Evolutionary conservation across 1,140 invertebrate genomes (phyloP).

Genomic region (Hyles vespertilio): DNA sequence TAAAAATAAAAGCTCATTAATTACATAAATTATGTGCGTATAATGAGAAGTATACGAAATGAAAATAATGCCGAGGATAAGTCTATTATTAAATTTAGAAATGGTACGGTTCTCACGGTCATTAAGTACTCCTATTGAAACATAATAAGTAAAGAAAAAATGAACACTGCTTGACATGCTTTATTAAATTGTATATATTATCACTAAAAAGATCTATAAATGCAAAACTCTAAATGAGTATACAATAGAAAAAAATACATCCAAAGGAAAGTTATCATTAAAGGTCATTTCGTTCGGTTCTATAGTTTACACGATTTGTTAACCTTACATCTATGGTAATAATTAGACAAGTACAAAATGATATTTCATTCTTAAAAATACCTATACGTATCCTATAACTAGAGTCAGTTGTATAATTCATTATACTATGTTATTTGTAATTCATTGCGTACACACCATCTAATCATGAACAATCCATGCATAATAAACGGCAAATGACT

Average conservation of each 20-base stretch:
- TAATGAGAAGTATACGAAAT: slow-evolving; percentile 50
- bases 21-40: slow-evolving; percentile 71
- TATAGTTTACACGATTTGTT: slow-evolving; percentile 67
- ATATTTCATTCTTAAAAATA: slow-evolving; percentile 71
- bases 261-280: slow-evolving; percentile 58
- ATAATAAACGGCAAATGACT: slow-evolving; percentile 7
- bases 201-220: slow-evolving; percentile 73
- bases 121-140: slow-evolving; percentile 62
- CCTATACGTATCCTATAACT: slow-evolving; percentile 69
- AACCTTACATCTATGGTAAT: slow-evolving; percentile 71
- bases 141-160: slow-evolving; percentile 41
- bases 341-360: slow-evolving; percentile 75
- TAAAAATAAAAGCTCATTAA: slow-evolving; percentile 67
- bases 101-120: slow-evolving; percentile 56
- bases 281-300: slow-evolving; percentile 66
- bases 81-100: slow-evolving; percentile 37
- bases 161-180: slow-evolving; percentile 30
- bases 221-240: slow-evolving; percentile 71
- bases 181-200: slow-evolving; percentile 60
- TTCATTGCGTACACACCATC: slow-evolving; percentile 45
- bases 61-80: slow-evolving; percentile 47
- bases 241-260: slow-evolving; percentile 71
- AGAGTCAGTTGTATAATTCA: slow-evolving; percentile 68
- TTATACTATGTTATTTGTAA: slow-evolving; percentile 49
- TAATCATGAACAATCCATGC: slow-evolving; percentile 28